phyloP scores from a whole-genome alignment of 1,140 invertebrate genomes.

The Papilio glaucus region DNA sequence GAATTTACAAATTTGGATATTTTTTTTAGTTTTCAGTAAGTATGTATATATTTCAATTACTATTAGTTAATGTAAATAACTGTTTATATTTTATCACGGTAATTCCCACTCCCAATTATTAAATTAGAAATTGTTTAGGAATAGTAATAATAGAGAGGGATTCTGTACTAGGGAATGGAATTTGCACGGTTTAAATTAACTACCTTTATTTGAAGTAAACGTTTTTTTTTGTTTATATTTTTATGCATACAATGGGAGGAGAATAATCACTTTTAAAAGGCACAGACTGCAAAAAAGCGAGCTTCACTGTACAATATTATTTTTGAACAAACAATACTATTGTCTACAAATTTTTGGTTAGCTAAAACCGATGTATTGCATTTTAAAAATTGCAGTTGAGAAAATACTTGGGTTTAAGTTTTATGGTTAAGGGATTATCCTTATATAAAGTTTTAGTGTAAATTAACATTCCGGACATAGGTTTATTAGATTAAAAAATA shows the following conservation, averaged over 20 bases:
- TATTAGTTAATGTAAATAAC: too few relatives aligned
- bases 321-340: neutral
- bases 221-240: neutral
- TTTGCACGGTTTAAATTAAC: too few relatives aligned
- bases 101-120: too few relatives aligned
- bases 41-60: too few relatives aligned
- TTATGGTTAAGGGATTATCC: neutral
- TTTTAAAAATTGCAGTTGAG: neutral
- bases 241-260: neutral
- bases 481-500: too few relatives aligned
- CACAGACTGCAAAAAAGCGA: neutral
- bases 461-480: neutral
- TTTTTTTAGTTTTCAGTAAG: too few relatives aligned
- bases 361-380: neutral
- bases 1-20: too few relatives aligned
- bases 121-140: too few relatives aligned
- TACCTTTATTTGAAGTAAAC: neutral
- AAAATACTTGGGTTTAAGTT: neutral
- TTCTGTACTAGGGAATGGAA: too few relatives aligned
- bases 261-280: conserved; percentile 4
- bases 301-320: neutral
- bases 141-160: too few relatives aligned
- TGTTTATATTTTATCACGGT: too few relatives aligned
- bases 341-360: conserved; percentile 2
- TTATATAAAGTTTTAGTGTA: neutral